Percentiles rank a stretch among this genome's conserved stretches.
Conservation (phyloP, 2,888 invertebrate genomes). For the Diarsia mendica region DNA sequence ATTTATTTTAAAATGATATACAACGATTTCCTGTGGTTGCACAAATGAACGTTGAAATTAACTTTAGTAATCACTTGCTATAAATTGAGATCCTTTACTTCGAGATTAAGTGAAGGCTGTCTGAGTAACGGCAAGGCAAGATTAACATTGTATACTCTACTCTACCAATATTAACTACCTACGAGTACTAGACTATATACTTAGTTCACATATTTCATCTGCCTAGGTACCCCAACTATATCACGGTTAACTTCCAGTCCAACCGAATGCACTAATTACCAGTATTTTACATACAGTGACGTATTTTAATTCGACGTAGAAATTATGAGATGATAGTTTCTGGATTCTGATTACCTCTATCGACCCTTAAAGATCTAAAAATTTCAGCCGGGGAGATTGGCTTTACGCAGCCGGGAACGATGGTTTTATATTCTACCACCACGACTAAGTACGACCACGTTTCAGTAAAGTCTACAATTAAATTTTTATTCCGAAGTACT, state of each 20-base stretch:
- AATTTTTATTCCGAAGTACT: too few relatives aligned
- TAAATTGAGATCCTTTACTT: constrained; percentile 7
- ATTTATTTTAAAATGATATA: constrained; percentile 25
- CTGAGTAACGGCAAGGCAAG: background rate
- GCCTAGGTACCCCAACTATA: background rate
- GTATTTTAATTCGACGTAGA: too few relatives aligned
- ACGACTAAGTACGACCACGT: too few relatives aligned
- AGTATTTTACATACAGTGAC: background rate
- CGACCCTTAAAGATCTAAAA: background rate
- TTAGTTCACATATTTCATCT: background rate
- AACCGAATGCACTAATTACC: background rate
- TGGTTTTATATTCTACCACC: too few relatives aligned
- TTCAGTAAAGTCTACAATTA: too few relatives aligned
- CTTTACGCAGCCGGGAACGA: too few relatives aligned
- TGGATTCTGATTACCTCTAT: background rate
- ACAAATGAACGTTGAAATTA: constrained; percentile 27
- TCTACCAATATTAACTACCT: background rate
- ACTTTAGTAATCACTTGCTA: constrained; percentile 10
- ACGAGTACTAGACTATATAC: background rate
- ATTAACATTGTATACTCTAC: background rate
- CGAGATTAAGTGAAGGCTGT: constrained; percentile 2
- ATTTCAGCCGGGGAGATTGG: too few relatives aligned
- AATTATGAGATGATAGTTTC: background rate
- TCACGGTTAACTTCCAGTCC: background rate
- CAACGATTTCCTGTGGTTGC: constrained; percentile 4